Base-by-base conservation (phyloP, 1,140 invertebrate genomes). In the Drosophila arawakana region DNA sequence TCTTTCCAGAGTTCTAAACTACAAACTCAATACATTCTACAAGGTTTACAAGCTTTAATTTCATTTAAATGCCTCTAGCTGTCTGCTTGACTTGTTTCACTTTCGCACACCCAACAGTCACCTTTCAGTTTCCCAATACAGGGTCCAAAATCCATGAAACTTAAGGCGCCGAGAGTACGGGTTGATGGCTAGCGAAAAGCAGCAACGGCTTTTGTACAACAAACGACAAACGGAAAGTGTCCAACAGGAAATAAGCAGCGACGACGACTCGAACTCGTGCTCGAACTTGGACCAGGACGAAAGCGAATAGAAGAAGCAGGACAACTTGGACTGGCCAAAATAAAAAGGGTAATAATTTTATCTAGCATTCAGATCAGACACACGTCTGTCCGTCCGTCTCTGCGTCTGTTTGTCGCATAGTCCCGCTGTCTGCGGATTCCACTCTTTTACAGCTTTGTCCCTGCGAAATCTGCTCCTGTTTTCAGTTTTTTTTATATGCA, bases 341-440 rank as follows among this genome's bases (percentile, higher is more conserved):
- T 84, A 91, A 91, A 91, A 91, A 91, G 89, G 84, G 89, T 91
- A 91, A 91, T 91, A 91, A 91, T 91, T 91, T 91, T 91, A 91
- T 91, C 89, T 89, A 75, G 89, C 79, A 91, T 91, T 91, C 89
- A 85, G 84, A 91, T 91, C 89, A 91, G 90, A 91, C 84, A 85
- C 89, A 89, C 84, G 89, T 83, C 81, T 82, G 52, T 60, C 71
- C 55, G 25, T 30, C 25, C 25, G 25, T 30, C 25, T 30, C 25
- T 30, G 4, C 4, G 25, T 30, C 25, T 30, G 25, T 25, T 25
- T 41, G 35, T 25, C 52, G 50, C 35, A 49, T 25, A 41, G 25
- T 54, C 8, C 30, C 25, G 25, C 25, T 25, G 25, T 30, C 25
- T 30, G 25, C 25, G 25, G 25, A 30, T 30, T 30, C 25, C 25